Conservation (phyloP, 1,140 invertebrate genomes). For the Protaetia brevitarsis region DNA sequence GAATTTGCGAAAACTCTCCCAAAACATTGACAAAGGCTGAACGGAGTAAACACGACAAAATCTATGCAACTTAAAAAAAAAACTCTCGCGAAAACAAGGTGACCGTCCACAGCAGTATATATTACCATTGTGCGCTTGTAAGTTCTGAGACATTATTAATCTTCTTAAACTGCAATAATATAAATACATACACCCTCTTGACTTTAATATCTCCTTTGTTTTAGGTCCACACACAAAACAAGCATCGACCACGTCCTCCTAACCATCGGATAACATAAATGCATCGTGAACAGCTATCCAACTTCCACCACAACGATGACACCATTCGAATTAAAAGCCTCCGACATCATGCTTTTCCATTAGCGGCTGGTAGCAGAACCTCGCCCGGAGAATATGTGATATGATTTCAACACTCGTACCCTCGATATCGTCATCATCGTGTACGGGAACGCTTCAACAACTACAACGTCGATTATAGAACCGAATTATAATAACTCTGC, state of each 20-base stretch:
- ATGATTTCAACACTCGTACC: constrained; percentile 41
- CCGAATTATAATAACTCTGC: constrained; percentile 33
- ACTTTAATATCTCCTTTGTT: too few species aligned
- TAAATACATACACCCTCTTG: too few species aligned
- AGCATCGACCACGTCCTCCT: too few species aligned
- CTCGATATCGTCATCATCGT: constrained; percentile 30
- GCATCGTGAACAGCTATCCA: background rate
- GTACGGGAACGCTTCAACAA: constrained; percentile 20
- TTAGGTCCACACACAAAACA: background rate
- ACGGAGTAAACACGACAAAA: too few species aligned
- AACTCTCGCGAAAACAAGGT: too few species aligned
- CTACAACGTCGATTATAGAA: constrained; percentile 33
- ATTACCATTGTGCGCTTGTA: too few species aligned
- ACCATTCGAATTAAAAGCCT: background rate
- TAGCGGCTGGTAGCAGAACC: constrained; percentile 10
- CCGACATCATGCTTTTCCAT: background rate
- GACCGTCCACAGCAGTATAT: too few species aligned
- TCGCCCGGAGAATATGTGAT: constrained; percentile 30
- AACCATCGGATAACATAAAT: constrained; percentile 17
- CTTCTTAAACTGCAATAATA: too few species aligned
- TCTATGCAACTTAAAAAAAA: too few species aligned
- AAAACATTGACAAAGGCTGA: too few species aligned
- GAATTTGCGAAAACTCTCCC: too few species aligned
- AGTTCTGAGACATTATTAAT: too few species aligned
- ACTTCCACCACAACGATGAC: background rate